phyloP scores from a whole-genome alignment of 2,888 invertebrate genomes.

The Alviniconcha strummeri region DNA sequence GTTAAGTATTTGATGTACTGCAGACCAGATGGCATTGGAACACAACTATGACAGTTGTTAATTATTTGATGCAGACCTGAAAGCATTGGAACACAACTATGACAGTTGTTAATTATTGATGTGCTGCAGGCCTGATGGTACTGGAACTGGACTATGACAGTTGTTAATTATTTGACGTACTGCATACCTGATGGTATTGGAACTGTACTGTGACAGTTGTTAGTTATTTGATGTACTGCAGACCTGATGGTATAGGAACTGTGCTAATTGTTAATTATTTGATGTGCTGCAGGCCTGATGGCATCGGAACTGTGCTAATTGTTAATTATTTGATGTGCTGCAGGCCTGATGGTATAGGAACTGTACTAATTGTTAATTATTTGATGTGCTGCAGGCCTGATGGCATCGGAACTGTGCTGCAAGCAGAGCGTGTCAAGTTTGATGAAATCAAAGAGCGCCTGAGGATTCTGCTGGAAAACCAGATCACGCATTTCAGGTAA shows the following conservation, averaged over 20 bases:
- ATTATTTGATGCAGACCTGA: background rate
- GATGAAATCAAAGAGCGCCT: constrained; percentile 97
- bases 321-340: background rate
- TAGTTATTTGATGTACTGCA: too few relatives aligned
- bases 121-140: background rate
- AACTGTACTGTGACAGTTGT: too few relatives aligned
- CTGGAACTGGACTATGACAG: background rate
- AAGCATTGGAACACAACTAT: background rate
- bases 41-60: background rate
- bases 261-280: too few relatives aligned
- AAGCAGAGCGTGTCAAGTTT: constrained; percentile 93
- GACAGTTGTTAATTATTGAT: background rate
- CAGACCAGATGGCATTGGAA: background rate
- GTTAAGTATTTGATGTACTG: background rate
- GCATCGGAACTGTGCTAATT: background rate
- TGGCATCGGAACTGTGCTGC: constrained; percentile 97
- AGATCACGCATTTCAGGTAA: constrained; percentile 98
- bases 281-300: background rate
- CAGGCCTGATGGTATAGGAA: background rate
- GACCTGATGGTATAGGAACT: too few relatives aligned
- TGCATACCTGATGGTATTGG: too few relatives aligned
- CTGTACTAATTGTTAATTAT: background rate
- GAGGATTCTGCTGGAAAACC: constrained; percentile 93
- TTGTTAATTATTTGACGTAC: too few relatives aligned
- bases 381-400: constrained; percentile 84